Percentiles rank a stretch among this genome's conserved stretches.
phyloP scores from a whole-genome alignment of 1,140 invertebrate genomes.

The Scaptodrosophila lebanonensis region DNA sequence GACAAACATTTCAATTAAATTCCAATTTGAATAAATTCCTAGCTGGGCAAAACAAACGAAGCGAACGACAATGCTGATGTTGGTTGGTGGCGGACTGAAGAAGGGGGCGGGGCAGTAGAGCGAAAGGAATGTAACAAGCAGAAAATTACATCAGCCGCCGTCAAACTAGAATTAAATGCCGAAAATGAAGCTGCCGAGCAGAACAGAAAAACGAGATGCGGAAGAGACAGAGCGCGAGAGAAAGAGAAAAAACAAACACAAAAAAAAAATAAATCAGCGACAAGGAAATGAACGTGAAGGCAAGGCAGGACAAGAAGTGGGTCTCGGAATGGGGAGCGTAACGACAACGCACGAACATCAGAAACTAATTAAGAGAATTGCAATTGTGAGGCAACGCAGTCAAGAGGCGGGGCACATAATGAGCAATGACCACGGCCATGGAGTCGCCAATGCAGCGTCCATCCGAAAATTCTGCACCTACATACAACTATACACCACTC shows the following conservation, averaged over 20 bases:
- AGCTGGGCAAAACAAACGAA: slow-evolving; percentile 33
- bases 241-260: not conserved
- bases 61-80: slow-evolving; percentile 23
- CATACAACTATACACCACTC: no score
- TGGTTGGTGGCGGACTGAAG: no score
- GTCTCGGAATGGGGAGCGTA: not conserved
- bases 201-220: not conserved
- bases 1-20: slow-evolving; percentile 64
- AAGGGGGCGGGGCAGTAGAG: not conserved
- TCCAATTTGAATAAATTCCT: slow-evolving; percentile 56
- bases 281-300: not conserved
- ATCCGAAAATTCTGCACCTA: no score
- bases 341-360: slow-evolving; percentile 22
- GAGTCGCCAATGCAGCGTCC: no score
- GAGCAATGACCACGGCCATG: not conserved
- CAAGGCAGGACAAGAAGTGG: not conserved
- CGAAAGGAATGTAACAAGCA: slow-evolving; percentile 52
- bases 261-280: not conserved
- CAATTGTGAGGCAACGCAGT: slow-evolving; percentile 44
- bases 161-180: slow-evolving; percentile 17
- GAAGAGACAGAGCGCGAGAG: not conserved
- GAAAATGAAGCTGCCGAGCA: not conserved
- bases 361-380: slow-evolving; percentile 62
- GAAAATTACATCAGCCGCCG: slow-evolving; percentile 49
- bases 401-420: no score